phyloP scores from a whole-genome alignment of 2,113 vertebrate genomes.

The Perca schrenkii region DNA sequence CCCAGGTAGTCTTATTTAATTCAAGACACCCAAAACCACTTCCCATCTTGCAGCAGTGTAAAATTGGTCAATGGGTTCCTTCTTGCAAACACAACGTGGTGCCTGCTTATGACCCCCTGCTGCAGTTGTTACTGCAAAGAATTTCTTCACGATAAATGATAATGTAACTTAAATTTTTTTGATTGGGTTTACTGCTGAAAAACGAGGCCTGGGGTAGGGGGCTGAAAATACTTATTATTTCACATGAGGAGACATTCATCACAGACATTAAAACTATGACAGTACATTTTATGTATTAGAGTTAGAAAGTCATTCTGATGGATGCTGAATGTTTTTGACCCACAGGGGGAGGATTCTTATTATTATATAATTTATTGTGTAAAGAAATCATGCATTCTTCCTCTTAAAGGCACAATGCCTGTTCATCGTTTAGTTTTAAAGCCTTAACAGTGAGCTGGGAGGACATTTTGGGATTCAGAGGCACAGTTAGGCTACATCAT shows the following conservation, averaged over 20 bases:
- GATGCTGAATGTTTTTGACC: constrained; percentile 10
- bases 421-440: background rate
- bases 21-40: constrained; percentile 32
- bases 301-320: background rate
- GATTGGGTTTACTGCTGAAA: constrained; percentile 14
- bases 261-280: constrained; percentile 33
- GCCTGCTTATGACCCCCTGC: constrained; percentile 56
- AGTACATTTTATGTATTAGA: constrained; percentile 21
- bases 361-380: constrained; percentile 1
- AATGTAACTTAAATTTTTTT: constrained; percentile 39
- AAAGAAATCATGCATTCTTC: background rate
- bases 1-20: constrained; percentile 31
- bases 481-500: background rate
- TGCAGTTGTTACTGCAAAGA: constrained; percentile 43
- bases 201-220: background rate
- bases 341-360: background rate
- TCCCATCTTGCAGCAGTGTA: constrained; percentile 53
- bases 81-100: constrained; percentile 41
- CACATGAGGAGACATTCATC: constrained; percentile 41
- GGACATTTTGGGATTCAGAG: background rate
- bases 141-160: constrained; percentile 47
- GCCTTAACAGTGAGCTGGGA: background rate
- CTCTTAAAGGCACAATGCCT: background rate
- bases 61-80: constrained; percentile 58
- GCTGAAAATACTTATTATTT: constrained; percentile 34